A percentile compares a stretch with the other conserved stretches of the same genome.
These are phyloP conservation scores for Rhimphoctona megacephalus DNA, from an alignment of 2,888 invertebrate species.

Conservation along the genomic window DNA sequence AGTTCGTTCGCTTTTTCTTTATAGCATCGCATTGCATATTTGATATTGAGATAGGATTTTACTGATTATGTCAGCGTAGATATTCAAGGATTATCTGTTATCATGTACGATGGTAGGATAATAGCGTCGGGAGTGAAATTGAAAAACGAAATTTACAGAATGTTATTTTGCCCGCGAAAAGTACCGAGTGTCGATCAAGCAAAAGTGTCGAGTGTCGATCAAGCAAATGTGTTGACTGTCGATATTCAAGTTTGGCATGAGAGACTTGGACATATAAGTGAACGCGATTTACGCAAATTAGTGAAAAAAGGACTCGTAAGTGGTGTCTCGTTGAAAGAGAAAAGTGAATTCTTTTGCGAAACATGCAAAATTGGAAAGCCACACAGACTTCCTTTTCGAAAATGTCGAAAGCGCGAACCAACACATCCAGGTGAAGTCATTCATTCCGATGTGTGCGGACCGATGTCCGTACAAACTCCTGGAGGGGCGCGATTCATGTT, in stretches of 20 bases:
- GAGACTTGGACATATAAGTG: constrained; percentile 69
- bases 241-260: neutral
- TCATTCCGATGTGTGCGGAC: neutral
- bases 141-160: constrained; percentile 9
- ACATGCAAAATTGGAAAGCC: constrained; percentile 1
- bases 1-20: no score
- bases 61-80: no score
- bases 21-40: no score
- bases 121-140: constrained; percentile 16
- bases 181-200: neutral
- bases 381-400: constrained; percentile 21
- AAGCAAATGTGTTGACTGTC: no score
- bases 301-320: constrained; percentile 51
- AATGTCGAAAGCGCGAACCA: neutral
- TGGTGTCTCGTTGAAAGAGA: constrained; percentile 67
- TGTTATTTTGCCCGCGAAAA: neutral
- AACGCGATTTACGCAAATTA: constrained; percentile 62
- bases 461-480: neutral
- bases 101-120: no score
- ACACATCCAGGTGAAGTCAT: neutral
- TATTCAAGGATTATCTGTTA: no score
- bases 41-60: no score
- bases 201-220: constrained; percentile 13
- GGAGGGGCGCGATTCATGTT: constrained; percentile 39
- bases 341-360: constrained; percentile 39